Percentiles rank a stretch among this genome's conserved stretches.
Conservation (phyloP, 2,797 vertebrate species). For the Argya squamiceps region DNA sequence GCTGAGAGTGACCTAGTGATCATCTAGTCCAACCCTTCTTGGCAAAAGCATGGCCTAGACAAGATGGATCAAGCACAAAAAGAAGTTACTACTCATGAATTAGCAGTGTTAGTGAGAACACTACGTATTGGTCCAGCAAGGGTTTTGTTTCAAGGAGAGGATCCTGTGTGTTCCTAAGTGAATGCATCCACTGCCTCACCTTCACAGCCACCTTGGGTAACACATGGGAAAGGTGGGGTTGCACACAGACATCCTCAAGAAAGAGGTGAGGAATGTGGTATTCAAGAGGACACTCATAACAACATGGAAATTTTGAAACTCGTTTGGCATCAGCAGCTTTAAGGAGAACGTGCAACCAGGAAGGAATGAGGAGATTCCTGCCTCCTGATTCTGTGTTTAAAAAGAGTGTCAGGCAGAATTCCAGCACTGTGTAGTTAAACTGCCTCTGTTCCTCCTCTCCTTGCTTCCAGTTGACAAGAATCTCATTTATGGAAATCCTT, state of each 20-base stretch:
- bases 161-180: not conserved
- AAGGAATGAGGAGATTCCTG: not conserved
- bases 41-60: not conserved
- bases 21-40: not conserved
- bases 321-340: not conserved
- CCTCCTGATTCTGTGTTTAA: not conserved
- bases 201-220: fast-evolving
- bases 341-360: not conserved
- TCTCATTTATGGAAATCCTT: not conserved
- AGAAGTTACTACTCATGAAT: not conserved
- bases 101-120: not conserved
- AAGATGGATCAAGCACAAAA: not conserved
- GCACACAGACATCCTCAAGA: not conserved
- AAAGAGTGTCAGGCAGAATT: not conserved
- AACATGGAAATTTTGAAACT: fast-evolving
- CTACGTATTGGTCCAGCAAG: fast-evolving
- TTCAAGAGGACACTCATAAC: not conserved
- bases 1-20: not conserved
- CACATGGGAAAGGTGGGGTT: not conserved
- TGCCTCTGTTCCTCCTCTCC: not conserved
- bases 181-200: not conserved
- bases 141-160: not conserved
- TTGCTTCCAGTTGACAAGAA: not conserved
- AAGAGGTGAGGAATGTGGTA: not conserved
- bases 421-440: not conserved